Percentiles rank a stretch among this genome's conserved stretches.
These are phyloP conservation scores for Notothenia coriiceps DNA, from an alignment of 2,113 vertebrate genomes.

Conservation along the genomic window DNA sequence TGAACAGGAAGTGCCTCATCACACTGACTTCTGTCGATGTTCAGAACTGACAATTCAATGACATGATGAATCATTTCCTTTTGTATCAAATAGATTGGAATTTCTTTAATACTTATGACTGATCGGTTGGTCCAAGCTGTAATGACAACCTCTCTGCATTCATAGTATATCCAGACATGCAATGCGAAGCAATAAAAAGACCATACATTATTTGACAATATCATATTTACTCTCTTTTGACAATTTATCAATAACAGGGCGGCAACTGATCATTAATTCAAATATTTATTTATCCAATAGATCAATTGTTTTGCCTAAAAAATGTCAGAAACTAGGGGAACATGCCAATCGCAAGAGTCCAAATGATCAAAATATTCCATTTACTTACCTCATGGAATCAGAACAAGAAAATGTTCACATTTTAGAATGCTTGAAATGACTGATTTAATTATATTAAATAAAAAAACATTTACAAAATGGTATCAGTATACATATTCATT, in stretches of 20 bases:
- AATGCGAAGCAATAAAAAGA: neutral
- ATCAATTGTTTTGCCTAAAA: neutral
- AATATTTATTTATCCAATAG: neutral
- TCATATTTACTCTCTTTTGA: neutral
- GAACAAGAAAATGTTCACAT: neutral
- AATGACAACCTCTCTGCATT: no score
- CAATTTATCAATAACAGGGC: neutral
- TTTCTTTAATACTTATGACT: no score
- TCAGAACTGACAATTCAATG: conserved; percentile 38
- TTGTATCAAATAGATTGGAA: neutral
- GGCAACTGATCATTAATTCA: neutral
- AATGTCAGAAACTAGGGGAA: neutral
- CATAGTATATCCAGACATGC: neutral
- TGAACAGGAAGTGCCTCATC: conserved; percentile 71
- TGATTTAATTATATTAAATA: no score
- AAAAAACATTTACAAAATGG: neutral
- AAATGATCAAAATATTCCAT: neutral
- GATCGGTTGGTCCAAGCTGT: no score
- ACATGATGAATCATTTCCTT: conserved; percentile 20
- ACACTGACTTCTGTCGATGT: conserved; percentile 32
- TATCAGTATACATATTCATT: conserved; percentile 10
- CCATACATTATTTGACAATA: neutral
- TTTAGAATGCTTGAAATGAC: neutral
- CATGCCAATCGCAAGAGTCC: neutral
- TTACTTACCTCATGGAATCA: neutral